Percentiles rank a stretch among this genome's conserved stretches.
Conservation (phyloP, 2,888 invertebrate genomes). For the Periphyllus acericola region DNA sequence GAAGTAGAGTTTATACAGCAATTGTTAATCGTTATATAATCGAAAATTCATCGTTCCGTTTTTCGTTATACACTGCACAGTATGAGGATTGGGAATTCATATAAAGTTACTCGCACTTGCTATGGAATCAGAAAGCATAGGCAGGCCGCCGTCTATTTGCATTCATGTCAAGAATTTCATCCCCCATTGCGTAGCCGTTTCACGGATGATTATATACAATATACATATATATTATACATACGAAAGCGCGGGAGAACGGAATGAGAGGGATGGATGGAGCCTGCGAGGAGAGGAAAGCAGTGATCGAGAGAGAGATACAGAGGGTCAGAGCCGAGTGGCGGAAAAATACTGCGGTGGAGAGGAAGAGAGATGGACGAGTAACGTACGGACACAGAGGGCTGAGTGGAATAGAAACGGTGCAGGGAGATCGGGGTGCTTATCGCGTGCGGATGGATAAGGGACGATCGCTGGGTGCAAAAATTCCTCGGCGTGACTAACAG, state of each 20-base stretch:
- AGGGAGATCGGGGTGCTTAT: neutral
- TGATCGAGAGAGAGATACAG: neutral
- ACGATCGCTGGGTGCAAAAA: slow-evolving; percentile 30
- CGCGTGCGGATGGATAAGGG: slow-evolving; percentile 34
- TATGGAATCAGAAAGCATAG: slow-evolving; percentile 19
- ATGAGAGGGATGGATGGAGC: too few relatives aligned
- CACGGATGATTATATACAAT: slow-evolving; percentile 11
- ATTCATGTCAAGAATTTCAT: slow-evolving; percentile 53
- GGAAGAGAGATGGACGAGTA: neutral
- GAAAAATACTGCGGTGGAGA: too few relatives aligned
- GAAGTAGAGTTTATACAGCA: too few relatives aligned
- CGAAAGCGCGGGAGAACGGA: neutral
- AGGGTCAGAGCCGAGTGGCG: too few relatives aligned
- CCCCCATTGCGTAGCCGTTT: slow-evolving; percentile 30
- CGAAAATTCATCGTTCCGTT: neutral
- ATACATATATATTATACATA: neutral
- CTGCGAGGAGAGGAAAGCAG: too few relatives aligned
- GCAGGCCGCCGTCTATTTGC: slow-evolving; percentile 21
- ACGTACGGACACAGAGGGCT: neutral
- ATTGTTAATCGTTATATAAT: too few relatives aligned
- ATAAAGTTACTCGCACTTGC: neutral
- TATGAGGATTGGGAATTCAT: neutral
- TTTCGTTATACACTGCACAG: neutral
- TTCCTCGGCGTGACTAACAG: slow-evolving; percentile 60
- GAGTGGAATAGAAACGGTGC: neutral